Evolutionary conservation across 1,140 invertebrate genomes (phyloP).

Genomic region (Coenobita brevimanus): DNA sequence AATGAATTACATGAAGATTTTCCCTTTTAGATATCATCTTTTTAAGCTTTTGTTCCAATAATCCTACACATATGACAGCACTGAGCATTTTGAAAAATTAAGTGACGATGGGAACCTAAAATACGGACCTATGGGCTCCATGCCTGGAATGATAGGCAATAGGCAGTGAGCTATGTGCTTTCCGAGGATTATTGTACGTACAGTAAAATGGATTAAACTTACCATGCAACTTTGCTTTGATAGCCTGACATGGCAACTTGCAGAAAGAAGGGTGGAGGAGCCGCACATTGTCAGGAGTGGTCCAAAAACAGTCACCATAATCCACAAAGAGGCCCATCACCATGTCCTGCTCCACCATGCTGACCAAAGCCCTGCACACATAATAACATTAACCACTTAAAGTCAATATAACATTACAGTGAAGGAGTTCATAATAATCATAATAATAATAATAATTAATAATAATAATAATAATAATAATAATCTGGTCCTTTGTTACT

Average conservation of each 20-base stretch:
- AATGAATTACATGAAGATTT: too few relatives aligned
- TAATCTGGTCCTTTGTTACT: too few relatives aligned
- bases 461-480: too few relatives aligned
- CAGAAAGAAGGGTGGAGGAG: constrained; percentile 75
- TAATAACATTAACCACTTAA: constrained; percentile 8
- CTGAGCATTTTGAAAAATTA: too few relatives aligned
- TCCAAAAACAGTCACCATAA: constrained; percentile 75
- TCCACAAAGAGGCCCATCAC: constrained; percentile 78
- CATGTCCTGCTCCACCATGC: constrained; percentile 73
- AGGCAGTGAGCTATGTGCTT: background rate
- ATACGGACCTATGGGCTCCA: too few relatives aligned
- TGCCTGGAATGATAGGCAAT: too few relatives aligned
- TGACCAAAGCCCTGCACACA: constrained; percentile 73
- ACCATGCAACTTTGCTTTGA: constrained; percentile 77
- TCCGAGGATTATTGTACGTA: background rate
- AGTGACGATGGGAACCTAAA: too few relatives aligned
- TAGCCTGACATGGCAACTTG: constrained; percentile 77
- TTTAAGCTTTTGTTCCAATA: too few relatives aligned
- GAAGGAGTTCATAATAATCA: too few relatives aligned
- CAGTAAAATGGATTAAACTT: constrained; percentile 58
- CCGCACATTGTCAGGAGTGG: constrained; percentile 73
- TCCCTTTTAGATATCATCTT: too few relatives aligned
- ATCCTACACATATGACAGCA: background rate
- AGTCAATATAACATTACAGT: background rate
- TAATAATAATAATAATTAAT: too few relatives aligned